These are phyloP conservation scores for Acromyrmex charruanus DNA, from an alignment of 1,140 invertebrate genomes.

Conservation along the genomic window DNA sequence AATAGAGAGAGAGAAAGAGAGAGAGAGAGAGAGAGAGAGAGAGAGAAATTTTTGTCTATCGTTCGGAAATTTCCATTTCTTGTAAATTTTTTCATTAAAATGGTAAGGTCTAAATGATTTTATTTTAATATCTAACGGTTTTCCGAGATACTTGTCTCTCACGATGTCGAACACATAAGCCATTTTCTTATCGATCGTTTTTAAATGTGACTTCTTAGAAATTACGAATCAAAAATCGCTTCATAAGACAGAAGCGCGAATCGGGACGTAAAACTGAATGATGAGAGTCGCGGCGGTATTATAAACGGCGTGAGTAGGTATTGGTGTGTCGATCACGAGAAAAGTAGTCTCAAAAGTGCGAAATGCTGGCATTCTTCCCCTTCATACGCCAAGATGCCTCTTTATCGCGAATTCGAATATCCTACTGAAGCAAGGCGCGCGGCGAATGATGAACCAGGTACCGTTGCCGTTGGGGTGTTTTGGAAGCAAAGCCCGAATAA, in stretches of 20 bases:
- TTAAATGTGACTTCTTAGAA: slow-evolving; percentile 2
- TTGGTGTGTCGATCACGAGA: slow-evolving; percentile 29
- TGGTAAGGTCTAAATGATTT: neutral
- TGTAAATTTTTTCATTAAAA: slow-evolving; percentile 4
- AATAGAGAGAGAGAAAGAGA: neutral
- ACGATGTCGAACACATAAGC: neutral
- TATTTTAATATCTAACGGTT: slow-evolving; percentile 4
- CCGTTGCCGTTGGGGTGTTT: slow-evolving; percentile 10
- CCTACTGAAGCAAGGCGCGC: slow-evolving; percentile 35
- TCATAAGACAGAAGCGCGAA: neutral
- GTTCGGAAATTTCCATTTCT: neutral
- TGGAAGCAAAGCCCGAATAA: slow-evolving; percentile 48
- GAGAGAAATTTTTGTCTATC: slow-evolving; percentile 25
- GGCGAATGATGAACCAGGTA: slow-evolving; percentile 57
- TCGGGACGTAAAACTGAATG: slow-evolving; percentile 23
- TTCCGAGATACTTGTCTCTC: neutral
- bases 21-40: neutral
- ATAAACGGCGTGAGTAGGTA: neutral
- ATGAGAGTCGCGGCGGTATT: neutral
- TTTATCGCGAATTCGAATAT: slow-evolving; percentile 54
- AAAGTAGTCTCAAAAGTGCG: slow-evolving; percentile 48
- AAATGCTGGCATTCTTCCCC: neutral
- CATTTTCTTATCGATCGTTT: neutral
- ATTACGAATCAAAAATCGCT: slow-evolving; percentile 7
- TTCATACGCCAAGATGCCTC: neutral